Base-by-base conservation (phyloP, 2,113 vertebrate species). In the Limnothrissa miodon region DNA sequence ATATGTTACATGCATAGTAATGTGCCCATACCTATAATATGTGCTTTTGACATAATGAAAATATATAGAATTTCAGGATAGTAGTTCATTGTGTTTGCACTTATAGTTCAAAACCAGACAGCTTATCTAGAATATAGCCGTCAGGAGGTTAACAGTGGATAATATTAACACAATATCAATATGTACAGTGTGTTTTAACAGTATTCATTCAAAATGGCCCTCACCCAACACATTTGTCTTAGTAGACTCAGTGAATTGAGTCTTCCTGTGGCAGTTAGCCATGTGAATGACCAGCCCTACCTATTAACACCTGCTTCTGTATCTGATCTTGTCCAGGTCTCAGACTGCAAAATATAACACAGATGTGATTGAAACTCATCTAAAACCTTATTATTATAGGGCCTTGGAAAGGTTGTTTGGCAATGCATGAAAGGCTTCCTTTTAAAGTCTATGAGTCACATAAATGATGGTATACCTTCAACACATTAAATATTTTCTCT, bases 1-100 rank as follows among this genome's bases (percentile, higher is more conserved):
- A 90, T 92, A 93, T 93, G 87, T 93, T 90, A 93, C 93, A 94
- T 94, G 93, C 93, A 94, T 94, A 94, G 93, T 93, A 93, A 90
- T 93, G 92, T 92, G 90, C 87, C 88, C 87, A 89, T 91, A 91
- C 88, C 88, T 82, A 91, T 89, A 90, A 88, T 88, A 82, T 93
- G 91, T 93, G 90, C 92, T 93, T n/a, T 92, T 89, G 89, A 62
- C 59, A 62, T 62, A 7, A 29, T 62, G 88, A 89, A 87, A 86
- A 79, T 80, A 83, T 84, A 86, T 84, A 13, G 87, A 62, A 9
- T 62, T 62, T n/a, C 53, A 56, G 53, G 2, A 56, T 21, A 56
- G 8, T 56, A 23, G 53, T 23, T 21, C 53, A 56, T 56, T 56
- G 53, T 56, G 19, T 7, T 56, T 56, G 53, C 53, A 7, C 21